Percentiles rank a stretch among this genome's conserved stretches.
Evolutionary conservation across 2,113 vertebrate species (phyloP).

Genomic region (Amphiprion ocellaris): DNA sequence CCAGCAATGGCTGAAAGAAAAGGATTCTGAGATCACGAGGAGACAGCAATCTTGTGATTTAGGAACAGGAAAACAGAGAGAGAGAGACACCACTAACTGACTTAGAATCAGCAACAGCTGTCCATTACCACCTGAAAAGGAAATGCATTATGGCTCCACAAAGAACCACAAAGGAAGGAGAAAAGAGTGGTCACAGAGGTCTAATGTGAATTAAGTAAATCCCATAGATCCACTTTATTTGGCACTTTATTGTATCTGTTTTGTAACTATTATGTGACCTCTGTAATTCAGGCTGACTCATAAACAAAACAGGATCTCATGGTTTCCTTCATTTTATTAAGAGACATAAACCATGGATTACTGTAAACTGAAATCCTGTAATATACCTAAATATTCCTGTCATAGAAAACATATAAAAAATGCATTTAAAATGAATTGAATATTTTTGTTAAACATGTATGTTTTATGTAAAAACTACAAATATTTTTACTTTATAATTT

Average conservation of each 20-base stretch:
- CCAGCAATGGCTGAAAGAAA: too few relatives aligned
- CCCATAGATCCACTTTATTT: not conserved
- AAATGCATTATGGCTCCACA: too few relatives aligned
- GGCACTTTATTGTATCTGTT: not conserved
- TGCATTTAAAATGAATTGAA: not conserved
- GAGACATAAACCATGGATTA: not conserved
- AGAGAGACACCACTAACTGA: too few relatives aligned
- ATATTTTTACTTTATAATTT: conserved; percentile 5
- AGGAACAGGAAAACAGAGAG: too few relatives aligned
- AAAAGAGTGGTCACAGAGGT: too few relatives aligned
- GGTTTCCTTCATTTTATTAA: conserved; percentile 3
- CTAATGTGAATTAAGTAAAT: too few relatives aligned
- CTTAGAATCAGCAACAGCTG: too few relatives aligned
- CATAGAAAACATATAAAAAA: conserved; percentile 42
- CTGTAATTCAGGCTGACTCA: not conserved
- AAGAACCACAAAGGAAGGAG: too few relatives aligned
- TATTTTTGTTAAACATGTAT: conserved; percentile 48
- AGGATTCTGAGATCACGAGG: too few relatives aligned
- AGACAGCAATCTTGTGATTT: too few relatives aligned
- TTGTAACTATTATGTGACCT: not conserved
- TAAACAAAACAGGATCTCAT: not conserved
- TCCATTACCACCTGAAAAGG: too few relatives aligned
- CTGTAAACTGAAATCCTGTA: conserved; percentile 24
- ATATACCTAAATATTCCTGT: not conserved
- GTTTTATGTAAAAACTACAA: conserved; percentile 53